Evolutionary conservation across 2,888 invertebrate genomes (phyloP).

Genomic region (Caenorhabditis sp.): DNA sequence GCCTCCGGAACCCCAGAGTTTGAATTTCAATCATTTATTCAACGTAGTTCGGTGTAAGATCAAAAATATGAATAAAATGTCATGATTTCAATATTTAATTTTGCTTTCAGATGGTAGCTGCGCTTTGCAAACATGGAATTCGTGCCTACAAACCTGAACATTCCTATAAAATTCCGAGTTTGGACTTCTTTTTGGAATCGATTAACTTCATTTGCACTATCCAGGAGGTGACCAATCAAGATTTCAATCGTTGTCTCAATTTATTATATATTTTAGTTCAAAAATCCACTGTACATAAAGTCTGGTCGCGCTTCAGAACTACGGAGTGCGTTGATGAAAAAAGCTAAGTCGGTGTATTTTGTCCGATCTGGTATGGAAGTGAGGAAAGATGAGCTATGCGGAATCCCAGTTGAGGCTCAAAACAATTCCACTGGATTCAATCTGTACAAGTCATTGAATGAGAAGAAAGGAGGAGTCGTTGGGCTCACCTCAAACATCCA

Average conservation of each 20-base stretch:
- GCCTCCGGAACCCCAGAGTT: no score
- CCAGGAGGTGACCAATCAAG: no score
- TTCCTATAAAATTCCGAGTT: not conserved
- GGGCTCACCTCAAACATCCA: not conserved
- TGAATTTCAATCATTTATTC: no score
- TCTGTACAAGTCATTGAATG: not conserved
- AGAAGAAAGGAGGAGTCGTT: not conserved
- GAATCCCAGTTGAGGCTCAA: conserved; percentile 25
- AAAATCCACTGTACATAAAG: not conserved
- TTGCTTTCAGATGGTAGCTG: not conserved
- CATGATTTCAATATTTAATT: no score
- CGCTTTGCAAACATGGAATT: not conserved
- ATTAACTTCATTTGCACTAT: not conserved
- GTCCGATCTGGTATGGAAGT: not conserved
- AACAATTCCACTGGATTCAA: not conserved
- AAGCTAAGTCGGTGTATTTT: not conserved
- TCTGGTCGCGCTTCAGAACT: not conserved
- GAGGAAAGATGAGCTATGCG: not conserved
- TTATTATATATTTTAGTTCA: not conserved
- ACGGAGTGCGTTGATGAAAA: not conserved
- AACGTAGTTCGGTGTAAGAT: no score
- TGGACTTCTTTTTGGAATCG: not conserved
- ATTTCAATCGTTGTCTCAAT: not conserved
- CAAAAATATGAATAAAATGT: no score
- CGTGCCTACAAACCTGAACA: not conserved